phyloP scores from a whole-genome alignment of 2,113 vertebrate species.

The Eubucco bourcierii region DNA sequence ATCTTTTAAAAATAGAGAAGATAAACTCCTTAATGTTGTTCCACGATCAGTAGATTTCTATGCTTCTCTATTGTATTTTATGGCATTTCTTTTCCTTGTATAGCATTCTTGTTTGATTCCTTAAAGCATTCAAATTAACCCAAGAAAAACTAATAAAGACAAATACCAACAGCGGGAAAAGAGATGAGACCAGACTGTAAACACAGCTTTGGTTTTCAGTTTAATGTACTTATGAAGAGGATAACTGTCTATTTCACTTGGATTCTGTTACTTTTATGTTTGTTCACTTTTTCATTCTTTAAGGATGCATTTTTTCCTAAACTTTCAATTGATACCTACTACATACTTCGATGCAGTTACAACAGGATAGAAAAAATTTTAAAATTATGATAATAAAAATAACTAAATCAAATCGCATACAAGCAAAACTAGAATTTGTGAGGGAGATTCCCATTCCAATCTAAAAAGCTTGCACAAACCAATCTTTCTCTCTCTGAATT shows the following conservation, averaged over 20 bases:
- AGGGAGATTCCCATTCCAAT: background rate
- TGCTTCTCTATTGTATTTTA: slow-evolving; percentile 18
- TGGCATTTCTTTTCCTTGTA: slow-evolving; percentile 36
- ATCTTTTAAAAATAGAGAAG: background rate
- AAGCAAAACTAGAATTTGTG: background rate
- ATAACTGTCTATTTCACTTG: slow-evolving; percentile 61
- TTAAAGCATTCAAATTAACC: slow-evolving; percentile 10
- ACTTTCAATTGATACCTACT: background rate
- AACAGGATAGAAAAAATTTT: background rate
- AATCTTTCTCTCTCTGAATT: background rate
- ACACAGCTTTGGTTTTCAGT: slow-evolving; percentile 28
- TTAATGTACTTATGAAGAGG: slow-evolving; percentile 42
- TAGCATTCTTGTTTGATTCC: slow-evolving; percentile 29
- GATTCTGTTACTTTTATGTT: slow-evolving; percentile 47
- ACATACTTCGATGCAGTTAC: background rate
- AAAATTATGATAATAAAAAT: background rate
- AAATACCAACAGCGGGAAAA: slow-evolving; percentile 45
- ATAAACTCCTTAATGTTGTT: background rate
- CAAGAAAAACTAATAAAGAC: slow-evolving; percentile 48
- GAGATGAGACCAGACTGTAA: slow-evolving; percentile 51
- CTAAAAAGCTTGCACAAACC: background rate
- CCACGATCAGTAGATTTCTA: background rate
- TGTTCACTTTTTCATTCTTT: background rate
- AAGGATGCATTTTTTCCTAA: background rate
- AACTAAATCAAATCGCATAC: background rate